Percentiles rank a stretch among this genome's conserved stretches.
These are phyloP conservation scores for Luperina testacea DNA, from an alignment of 2,888 invertebrate species.

Conservation along the genomic window DNA sequence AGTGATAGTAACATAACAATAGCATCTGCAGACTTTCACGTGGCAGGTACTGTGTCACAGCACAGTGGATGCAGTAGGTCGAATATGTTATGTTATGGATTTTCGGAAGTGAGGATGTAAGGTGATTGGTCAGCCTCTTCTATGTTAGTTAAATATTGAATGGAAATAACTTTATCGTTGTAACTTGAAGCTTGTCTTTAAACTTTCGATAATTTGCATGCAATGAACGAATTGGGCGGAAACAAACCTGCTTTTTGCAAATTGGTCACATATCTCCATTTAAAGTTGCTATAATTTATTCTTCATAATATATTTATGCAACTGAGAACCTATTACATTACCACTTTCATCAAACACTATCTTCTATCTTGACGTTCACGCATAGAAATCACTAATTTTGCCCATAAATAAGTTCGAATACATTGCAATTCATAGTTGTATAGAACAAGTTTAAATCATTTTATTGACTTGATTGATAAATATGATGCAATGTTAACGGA, in stretches of 20 bases:
- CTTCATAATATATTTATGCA: not conserved
- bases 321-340: not conserved
- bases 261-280: not conserved
- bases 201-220: slow-evolving; percentile 18
- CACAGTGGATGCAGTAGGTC: slow-evolving; percentile 19
- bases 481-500: slow-evolving; percentile 17
- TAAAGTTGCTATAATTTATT: not conserved
- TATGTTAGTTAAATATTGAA: slow-evolving; percentile 6
- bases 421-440: not conserved
- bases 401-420: not conserved
- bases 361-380: not conserved
- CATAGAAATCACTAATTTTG: not conserved
- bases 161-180: not conserved
- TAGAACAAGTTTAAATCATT: not conserved
- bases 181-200: not conserved
- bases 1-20: slow-evolving; percentile 59
- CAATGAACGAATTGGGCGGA: not conserved
- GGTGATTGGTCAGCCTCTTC: slow-evolving; percentile 16
- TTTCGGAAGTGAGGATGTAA: not conserved
- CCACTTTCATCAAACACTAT: not conserved
- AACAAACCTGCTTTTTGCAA: not conserved
- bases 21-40: slow-evolving; percentile 58
- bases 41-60: slow-evolving; percentile 44
- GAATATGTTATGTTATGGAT: slow-evolving; percentile 9
- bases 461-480: slow-evolving; percentile 24